Evolutionary conservation across 2,797 vertebrate genomes (phyloP), one percentile per base, ranked within the genome.

Genomic region (Sciurus vulgaris): DNA sequence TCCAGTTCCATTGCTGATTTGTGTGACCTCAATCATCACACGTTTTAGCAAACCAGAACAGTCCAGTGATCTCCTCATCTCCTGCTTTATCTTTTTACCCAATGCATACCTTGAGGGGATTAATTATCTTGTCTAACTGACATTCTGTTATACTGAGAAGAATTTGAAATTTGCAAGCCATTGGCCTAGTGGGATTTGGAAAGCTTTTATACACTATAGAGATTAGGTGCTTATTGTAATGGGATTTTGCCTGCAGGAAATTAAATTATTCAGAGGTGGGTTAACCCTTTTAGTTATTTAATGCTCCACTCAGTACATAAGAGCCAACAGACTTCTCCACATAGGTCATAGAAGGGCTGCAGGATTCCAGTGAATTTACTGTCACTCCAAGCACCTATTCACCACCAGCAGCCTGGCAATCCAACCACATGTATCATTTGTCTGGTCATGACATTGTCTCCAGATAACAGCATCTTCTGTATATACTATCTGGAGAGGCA

Each of bases 101-200:
- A 78, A 24, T 65, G n/a, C 0, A 15, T 56, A 91, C 72, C 65
- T 77, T 35, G n/a, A 94, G 9, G 33, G 28, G 26, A 70, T 86
- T 78, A 72, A 63, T 95, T 84, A 67, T 81, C 65, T 86, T 84
- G n/a, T 91, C 96, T 89, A 49, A 76, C 26, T 82, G 33, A 92
- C 24, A 38, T 92, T 89, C 77, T 86, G 33, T 7, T 94, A 70
- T 33, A 11, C 54, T 79, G 67, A 95, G 13, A 93, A 83, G 33
- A 91, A 87, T 91, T 92, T 92, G 79, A 91, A 94, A 86, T 86
- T 24, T 93, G 63, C 91, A 65, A 85, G 74, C 47, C 65, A 67
- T 65, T 91, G 44, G 15, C 35, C 72, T 81, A 81, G n/a, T 86
- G 15, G 33, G 54, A 81, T 86, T 76, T 81, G 18, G 47, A 87